A percentile compares a stretch with the other conserved stretches of the same genome.
Conservation (phyloP, 2,888 invertebrate genomes). For the Diadegma fenestrale region DNA sequence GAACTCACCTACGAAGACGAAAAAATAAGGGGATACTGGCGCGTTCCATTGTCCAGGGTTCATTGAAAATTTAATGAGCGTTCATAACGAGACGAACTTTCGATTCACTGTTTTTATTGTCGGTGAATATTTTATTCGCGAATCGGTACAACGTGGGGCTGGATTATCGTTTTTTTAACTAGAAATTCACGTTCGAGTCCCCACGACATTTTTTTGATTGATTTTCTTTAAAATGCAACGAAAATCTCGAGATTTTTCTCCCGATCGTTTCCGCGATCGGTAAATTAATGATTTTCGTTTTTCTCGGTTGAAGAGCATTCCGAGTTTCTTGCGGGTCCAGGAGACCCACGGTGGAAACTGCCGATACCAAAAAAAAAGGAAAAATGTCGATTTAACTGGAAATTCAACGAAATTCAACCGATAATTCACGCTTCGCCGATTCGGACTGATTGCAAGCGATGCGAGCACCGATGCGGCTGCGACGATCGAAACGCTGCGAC, state of each 20-base stretch:
- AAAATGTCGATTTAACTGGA: neutral
- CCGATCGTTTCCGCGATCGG: too few species aligned
- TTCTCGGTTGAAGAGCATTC: too few species aligned
- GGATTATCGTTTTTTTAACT: neutral
- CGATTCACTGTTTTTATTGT: neutral
- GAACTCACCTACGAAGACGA: slow-evolving; percentile 49
- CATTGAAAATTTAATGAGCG: slow-evolving; percentile 72
- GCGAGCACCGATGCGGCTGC: neutral
- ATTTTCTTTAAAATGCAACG: too few species aligned
- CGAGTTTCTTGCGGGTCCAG: neutral
- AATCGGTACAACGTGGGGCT: neutral
- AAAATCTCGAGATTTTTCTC: too few species aligned
- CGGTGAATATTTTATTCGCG: neutral
- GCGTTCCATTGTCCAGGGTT: slow-evolving; percentile 65
- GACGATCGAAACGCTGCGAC: neutral
- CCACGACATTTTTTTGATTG: too few species aligned
- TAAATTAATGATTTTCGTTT: too few species aligned
- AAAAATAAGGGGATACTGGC: slow-evolving; percentile 60
- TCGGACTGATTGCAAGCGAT: neutral
- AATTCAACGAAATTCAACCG: neutral
- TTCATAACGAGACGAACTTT: slow-evolving; percentile 62
- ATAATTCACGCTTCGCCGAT: neutral
- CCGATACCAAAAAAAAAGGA: neutral
- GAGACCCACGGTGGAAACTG: neutral
- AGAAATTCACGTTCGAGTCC: too few species aligned